phyloP scores from a whole-genome alignment of 2,113 vertebrate genomes.

The Oceanites oceanicus region DNA sequence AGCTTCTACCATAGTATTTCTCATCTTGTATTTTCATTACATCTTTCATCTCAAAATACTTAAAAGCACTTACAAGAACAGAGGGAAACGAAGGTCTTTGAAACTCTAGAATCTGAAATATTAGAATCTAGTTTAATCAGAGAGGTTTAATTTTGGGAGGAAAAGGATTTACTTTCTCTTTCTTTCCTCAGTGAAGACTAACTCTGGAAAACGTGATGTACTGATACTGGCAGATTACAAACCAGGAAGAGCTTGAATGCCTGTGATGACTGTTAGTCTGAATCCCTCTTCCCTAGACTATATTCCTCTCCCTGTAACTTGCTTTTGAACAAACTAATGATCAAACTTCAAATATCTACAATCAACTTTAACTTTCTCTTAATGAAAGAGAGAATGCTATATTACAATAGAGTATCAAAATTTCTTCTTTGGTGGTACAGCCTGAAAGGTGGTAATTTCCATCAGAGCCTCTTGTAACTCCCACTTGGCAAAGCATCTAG shows the following conservation, averaged over 20 bases:
- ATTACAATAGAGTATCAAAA: conserved; percentile 2
- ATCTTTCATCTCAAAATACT: neutral
- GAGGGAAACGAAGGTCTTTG: neutral
- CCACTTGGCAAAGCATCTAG: neutral
- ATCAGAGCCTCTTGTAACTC: neutral
- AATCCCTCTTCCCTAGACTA: neutral
- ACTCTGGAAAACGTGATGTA: neutral
- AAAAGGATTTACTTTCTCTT: neutral
- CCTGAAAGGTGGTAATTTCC: conserved; percentile 49
- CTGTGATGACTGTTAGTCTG: neutral
- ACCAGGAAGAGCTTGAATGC: neutral
- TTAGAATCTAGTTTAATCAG: neutral
- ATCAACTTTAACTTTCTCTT: neutral
- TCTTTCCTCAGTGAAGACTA: neutral
- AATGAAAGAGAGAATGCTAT: neutral
- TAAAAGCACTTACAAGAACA: neutral
- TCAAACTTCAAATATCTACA: neutral
- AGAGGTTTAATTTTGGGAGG: neutral
- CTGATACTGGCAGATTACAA: neutral
- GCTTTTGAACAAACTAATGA: neutral
- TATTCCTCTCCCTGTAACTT: neutral
- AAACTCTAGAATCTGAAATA: neutral
- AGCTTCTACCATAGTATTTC: neutral
- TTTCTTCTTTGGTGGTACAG: neutral
- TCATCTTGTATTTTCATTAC: neutral